phyloP scores from a whole-genome alignment of 2,797 vertebrate genomes.

The Calcarius lapponicus region DNA sequence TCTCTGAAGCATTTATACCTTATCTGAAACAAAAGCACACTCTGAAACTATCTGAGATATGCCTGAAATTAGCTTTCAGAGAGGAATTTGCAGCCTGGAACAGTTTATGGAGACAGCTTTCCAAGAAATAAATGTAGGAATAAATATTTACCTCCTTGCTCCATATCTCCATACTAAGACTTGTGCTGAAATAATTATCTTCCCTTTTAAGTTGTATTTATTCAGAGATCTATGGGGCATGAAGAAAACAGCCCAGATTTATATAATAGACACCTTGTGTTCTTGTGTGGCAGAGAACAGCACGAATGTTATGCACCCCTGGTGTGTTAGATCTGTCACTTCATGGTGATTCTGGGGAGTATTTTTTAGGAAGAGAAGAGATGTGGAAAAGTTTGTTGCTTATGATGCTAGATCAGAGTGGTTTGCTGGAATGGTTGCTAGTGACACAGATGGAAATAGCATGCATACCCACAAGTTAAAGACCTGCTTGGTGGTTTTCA shows the following conservation, averaged over 20 bases:
- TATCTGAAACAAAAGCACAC: not conserved
- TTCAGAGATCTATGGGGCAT: not conserved
- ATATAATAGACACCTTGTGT: not conserved
- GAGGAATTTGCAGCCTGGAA: constrained; percentile 25
- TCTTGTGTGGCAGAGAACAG: not conserved
- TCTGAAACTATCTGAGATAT: not conserved
- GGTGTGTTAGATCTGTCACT: not conserved
- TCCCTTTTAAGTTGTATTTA: constrained; percentile 39
- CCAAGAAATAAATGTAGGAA: constrained; percentile 39
- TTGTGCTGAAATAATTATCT: constrained; percentile 30
- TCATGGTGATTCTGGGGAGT: not conserved
- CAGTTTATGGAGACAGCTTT: constrained; percentile 17
- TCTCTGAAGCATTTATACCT: not conserved
- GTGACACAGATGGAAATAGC: constrained; percentile 37
- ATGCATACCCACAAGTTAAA: not conserved
- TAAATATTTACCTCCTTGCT: constrained; percentile 33
- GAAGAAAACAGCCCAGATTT: not conserved
- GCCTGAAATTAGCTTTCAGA: not conserved
- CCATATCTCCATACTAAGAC: not conserved
- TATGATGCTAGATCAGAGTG: not conserved
- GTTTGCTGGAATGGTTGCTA: constrained; percentile 14
- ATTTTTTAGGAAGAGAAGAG: constrained; percentile 11
- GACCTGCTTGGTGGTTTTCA: not conserved
- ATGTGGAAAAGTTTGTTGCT: not conserved
- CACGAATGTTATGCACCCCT: not conserved